Conservation (phyloP, 2,797 vertebrate species). For the Muscicapa comitata region DNA sequence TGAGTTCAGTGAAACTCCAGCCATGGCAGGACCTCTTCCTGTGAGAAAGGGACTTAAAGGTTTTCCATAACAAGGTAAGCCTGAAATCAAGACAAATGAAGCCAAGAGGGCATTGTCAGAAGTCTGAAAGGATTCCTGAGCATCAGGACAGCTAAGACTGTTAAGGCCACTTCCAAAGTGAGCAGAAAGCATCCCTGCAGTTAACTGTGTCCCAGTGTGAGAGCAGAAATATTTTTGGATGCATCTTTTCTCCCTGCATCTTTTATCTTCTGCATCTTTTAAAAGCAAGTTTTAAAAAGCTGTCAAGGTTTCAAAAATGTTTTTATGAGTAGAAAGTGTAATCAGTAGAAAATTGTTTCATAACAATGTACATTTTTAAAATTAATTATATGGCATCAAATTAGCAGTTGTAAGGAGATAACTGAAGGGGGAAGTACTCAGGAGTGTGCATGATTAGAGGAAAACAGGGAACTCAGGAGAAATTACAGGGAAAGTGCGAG, state of each 20-base stretch:
- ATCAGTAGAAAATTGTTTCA: constrained; percentile 38
- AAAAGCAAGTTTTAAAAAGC: neutral
- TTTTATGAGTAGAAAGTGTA: constrained; percentile 12
- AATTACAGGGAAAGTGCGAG: constrained; percentile 45
- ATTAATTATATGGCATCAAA: constrained; percentile 56
- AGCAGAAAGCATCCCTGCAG: neutral
- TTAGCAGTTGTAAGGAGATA: constrained; percentile 54
- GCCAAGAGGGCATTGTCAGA: neutral
- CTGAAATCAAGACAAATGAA: neutral
- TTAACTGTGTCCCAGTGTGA: neutral
- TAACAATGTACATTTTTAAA: constrained; percentile 47
- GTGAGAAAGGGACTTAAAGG: neutral
- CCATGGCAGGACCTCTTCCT: neutral
- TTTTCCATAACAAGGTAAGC: neutral
- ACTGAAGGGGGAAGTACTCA: constrained; percentile 39
- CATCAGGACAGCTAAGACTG: neutral
- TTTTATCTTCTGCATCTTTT: neutral
- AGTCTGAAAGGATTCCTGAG: neutral
- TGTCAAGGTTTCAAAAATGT: neutral
- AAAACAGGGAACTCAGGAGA: constrained; percentile 49
- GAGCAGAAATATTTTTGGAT: neutral
- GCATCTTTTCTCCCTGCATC: neutral
- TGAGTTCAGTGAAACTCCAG: neutral
- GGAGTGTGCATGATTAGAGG: constrained; percentile 49
- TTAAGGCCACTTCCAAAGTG: neutral